Base-by-base conservation (phyloP, 2,113 vertebrate species). In the Sebastes schlegelii region DNA sequence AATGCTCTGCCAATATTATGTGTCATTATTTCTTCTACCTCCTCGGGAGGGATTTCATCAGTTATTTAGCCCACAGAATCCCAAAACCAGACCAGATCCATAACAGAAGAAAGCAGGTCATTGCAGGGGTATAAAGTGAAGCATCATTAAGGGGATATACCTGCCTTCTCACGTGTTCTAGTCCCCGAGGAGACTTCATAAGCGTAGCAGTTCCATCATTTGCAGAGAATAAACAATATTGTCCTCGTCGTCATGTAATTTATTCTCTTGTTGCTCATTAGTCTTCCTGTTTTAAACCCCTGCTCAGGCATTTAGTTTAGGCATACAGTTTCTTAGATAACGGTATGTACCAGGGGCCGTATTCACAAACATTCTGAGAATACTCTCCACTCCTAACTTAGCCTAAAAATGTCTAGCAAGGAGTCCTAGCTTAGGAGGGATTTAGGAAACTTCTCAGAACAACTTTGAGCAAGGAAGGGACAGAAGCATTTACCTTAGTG, bases 11-110 rank as follows among this genome's bases (percentile, higher is more conserved):
- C 12, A 17, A 55, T 23, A n/a, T 61, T 19, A 21, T 9, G 6
- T 66, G 82, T 83, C 63, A 79, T 84, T 79, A 82, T 87, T 60
- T 81, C 61, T 57, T 54, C 77, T 42, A 17, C 57, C 78, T 48
- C 66, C 61, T 79, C 5, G 34, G 54, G 55, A 21, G n/a, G 19
- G 55, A 52, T 40, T 40, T 61, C 6, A 61, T 77, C 13, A 49
- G 45, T 63, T 46, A 16, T 48, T 61, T 63, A 19, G 57, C 42
- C 76, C 45, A n/a, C 40, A 63, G 78, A 23, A 72, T n/a, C 14
- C 17, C 8, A 11, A 64, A 79, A 74, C 80, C 34, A 55, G 55
- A 71, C 19, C 19, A 57, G 74, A 77, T 73, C 34, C 34, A 34
- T 34, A 4, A 34, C 12, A 62, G 57, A 69, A 46, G n/a, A 80